phyloP scores from a whole-genome alignment of 2,888 invertebrate species.

The Laspeyria flexula region DNA sequence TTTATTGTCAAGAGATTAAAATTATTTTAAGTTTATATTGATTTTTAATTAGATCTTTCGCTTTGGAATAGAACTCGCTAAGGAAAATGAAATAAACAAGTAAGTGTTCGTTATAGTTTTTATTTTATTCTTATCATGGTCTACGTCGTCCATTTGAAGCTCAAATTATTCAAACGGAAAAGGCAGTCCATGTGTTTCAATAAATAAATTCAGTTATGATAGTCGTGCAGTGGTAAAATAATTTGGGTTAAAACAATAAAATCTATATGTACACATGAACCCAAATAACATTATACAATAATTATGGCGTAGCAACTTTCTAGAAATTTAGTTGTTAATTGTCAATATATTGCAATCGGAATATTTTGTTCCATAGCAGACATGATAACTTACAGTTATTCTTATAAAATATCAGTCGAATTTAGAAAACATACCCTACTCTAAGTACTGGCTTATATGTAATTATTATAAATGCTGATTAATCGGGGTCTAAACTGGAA shows the following conservation, averaged over 20 bases:
- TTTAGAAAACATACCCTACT: constrained; percentile 63
- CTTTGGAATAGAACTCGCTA: constrained; percentile 2
- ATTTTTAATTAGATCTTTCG: constrained; percentile 38
- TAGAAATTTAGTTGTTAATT: constrained; percentile 27
- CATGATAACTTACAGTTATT: constrained; percentile 57
- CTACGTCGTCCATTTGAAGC: constrained; percentile 81
- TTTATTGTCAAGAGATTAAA: constrained; percentile 85
- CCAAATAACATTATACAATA: constrained; percentile 56
- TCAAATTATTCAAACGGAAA: constrained; percentile 77
- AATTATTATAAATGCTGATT: constrained; percentile 37
- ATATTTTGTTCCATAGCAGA: constrained; percentile 34
- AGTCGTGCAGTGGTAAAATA: constrained; percentile 59
- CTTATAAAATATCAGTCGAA: constrained; percentile 84
- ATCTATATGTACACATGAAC: constrained; percentile 75
- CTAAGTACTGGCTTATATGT: constrained; percentile 74
- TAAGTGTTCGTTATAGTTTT: constrained; percentile 45
- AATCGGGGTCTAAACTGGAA: constrained; percentile 69
- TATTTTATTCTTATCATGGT: constrained; percentile 71
- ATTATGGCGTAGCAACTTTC: constrained; percentile 55
- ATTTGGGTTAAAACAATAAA: constrained; percentile 53
- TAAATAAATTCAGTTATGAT: constrained; percentile 69
- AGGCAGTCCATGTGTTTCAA: constrained; percentile 77
- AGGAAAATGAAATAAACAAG: constrained; percentile 34
- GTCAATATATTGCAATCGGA: constrained; percentile 32
- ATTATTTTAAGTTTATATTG: constrained; percentile 71